A percentile compares a stretch with the other conserved stretches of the same genome.
These are phyloP conservation scores for Cygnus atratus DNA, from an alignment of 2,113 vertebrate species.

Conservation along the genomic window DNA sequence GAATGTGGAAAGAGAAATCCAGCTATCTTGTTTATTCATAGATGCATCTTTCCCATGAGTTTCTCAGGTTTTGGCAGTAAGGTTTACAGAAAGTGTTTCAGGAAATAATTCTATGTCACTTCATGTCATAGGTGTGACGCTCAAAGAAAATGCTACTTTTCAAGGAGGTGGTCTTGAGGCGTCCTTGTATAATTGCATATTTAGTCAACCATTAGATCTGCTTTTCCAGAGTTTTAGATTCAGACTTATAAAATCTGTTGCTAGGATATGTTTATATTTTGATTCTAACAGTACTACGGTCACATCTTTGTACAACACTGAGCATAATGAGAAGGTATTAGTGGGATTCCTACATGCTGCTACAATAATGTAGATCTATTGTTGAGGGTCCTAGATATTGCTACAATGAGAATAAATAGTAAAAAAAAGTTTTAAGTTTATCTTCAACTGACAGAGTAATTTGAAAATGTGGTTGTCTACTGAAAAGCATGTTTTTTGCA, in stretches of 20 bases:
- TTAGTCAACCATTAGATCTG: not conserved
- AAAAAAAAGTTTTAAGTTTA: not conserved
- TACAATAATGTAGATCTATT: not conserved
- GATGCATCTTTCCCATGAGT: not conserved
- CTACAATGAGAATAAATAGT: not conserved
- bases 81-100: not conserved
- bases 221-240: not conserved
- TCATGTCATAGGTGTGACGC: not conserved
- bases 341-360: not conserved
- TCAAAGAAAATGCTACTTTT: not conserved
- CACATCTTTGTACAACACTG: not conserved
- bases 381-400: not conserved
- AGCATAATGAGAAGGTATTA: conserved; percentile 19
- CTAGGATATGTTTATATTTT: not conserved
- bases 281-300: not conserved
- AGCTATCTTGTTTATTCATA: not conserved
- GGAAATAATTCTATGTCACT: not conserved
- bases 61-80: not conserved
- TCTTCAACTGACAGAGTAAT: conserved; percentile 2
- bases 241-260: not conserved
- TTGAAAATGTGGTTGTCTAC: conserved; percentile 22
- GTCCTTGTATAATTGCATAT: not conserved
- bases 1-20: not conserved
- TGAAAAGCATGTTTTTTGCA: conserved; percentile 28
- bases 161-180: not conserved